A percentile compares a stretch with the other conserved stretches of the same genome.
These are phyloP conservation scores for Dallia pectoralis DNA, from an alignment of 2,797 vertebrate species.

Conservation along the genomic window DNA sequence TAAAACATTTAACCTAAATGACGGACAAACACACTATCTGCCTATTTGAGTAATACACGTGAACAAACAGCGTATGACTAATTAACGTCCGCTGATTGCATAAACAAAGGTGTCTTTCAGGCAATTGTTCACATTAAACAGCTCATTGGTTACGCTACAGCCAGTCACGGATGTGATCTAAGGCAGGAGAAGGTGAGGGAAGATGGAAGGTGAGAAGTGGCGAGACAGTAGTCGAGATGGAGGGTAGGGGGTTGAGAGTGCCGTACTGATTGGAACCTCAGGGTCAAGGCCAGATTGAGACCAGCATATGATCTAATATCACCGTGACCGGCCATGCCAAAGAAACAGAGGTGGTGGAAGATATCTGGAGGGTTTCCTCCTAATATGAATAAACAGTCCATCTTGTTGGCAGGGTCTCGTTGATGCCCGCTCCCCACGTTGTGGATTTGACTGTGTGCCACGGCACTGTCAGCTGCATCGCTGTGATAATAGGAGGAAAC, in stretches of 20 bases:
- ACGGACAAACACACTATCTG: slow-evolving; percentile 60
- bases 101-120: slow-evolving; percentile 51
- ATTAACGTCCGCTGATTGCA: slow-evolving; percentile 66
- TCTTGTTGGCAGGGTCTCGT: slow-evolving; percentile 66
- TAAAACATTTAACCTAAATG: not conserved
- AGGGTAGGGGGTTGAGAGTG: slow-evolving; percentile 38
- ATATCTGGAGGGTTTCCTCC: slow-evolving; percentile 52
- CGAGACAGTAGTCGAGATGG: not conserved
- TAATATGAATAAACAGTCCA: slow-evolving; percentile 60
- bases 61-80: slow-evolving; percentile 67
- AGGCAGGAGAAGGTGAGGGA: slow-evolving; percentile 11
- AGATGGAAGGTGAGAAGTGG: slow-evolving; percentile 30
- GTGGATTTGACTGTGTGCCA: slow-evolving; percentile 62
- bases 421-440: slow-evolving; percentile 44
- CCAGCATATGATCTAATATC: slow-evolving; percentile 41
- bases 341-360: slow-evolving; percentile 22
- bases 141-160: slow-evolving; percentile 21
- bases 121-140: slow-evolving; percentile 42
- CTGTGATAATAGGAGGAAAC: slow-evolving; percentile 73
- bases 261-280: slow-evolving; percentile 56
- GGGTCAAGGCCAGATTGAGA: slow-evolving; percentile 45
- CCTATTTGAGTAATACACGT: slow-evolving; percentile 72
- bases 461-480: slow-evolving; percentile 64
- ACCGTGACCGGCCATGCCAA: slow-evolving; percentile 17
- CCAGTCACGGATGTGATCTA: not conserved